These are phyloP conservation scores for Hemicordylus capensis DNA, from an alignment of 2,113 vertebrate species.

Conservation along the genomic window DNA sequence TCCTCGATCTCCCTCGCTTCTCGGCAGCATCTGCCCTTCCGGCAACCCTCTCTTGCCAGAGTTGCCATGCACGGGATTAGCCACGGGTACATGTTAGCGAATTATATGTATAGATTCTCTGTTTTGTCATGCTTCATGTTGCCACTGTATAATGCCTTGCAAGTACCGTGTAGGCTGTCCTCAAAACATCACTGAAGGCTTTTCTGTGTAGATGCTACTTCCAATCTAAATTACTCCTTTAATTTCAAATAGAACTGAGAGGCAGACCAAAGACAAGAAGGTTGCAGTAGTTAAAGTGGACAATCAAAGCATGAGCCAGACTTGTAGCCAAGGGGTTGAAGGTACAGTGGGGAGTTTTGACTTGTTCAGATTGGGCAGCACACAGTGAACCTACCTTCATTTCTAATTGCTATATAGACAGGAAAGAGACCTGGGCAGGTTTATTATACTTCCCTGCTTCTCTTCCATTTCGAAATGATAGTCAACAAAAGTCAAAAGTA, in stretches of 20 bases:
- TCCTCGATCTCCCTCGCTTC: too few relatives aligned
- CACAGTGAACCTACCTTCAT: neutral
- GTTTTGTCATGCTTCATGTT: conserved; percentile 20
- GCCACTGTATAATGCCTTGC: neutral
- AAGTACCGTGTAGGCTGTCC: neutral
- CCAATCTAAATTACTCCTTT: neutral
- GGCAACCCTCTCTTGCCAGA: too few relatives aligned
- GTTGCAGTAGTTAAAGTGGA: neutral
- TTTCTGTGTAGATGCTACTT: neutral
- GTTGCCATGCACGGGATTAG: too few relatives aligned
- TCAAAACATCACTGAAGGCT: neutral
- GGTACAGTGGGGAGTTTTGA: neutral
- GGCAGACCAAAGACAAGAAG: neutral
- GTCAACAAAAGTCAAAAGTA: too few relatives aligned
- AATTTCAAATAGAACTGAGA: neutral
- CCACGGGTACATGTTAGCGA: too few relatives aligned
- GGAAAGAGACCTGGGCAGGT: too few relatives aligned
- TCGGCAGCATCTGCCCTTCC: too few relatives aligned
- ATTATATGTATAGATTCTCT: neutral
- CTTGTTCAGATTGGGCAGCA: neutral
- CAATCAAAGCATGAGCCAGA: neutral
- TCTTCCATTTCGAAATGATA: too few relatives aligned
- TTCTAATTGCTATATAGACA: neutral
- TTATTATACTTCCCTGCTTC: too few relatives aligned
- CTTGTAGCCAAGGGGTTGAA: neutral